Percentiles rank a stretch among this genome's conserved stretches.
Evolutionary conservation across 2,113 vertebrate species (phyloP).

Genomic region (Tragelaphus buxtoni): DNA sequence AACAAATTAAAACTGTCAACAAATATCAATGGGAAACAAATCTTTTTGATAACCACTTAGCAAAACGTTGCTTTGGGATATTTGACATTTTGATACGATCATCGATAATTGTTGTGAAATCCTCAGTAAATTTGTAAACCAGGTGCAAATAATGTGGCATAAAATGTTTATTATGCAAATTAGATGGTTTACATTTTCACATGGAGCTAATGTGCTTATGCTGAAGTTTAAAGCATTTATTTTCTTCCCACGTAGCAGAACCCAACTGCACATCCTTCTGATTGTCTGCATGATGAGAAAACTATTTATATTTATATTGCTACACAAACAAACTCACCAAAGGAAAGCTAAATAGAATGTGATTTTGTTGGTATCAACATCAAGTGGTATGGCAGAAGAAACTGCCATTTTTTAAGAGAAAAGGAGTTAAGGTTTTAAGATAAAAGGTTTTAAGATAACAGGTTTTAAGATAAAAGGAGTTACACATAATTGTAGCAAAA

Average conservation of each 20-base stretch:
- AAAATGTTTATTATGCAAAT: constrained; percentile 79
- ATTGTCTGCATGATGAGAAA: constrained; percentile 38
- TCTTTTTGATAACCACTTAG: not conserved
- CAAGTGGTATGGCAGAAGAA: not conserved
- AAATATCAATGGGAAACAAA: constrained; percentile 43
- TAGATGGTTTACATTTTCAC: constrained; percentile 64
- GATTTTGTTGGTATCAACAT: not conserved
- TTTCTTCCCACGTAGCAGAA: constrained; percentile 38
- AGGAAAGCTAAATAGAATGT: not conserved
- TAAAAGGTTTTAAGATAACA: no score
- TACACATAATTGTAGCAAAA: not conserved
- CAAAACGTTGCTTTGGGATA: constrained; percentile 18
- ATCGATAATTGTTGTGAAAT: constrained; percentile 71
- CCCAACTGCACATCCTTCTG: constrained; percentile 23
- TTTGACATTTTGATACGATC: constrained; percentile 67
- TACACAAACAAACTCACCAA: not conserved
- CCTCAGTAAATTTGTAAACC: constrained; percentile 70
- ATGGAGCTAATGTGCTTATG: constrained; percentile 64
- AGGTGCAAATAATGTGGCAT: constrained; percentile 75
- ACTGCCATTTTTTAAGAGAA: not conserved
- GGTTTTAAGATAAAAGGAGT: not conserved
- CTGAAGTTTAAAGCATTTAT: constrained; percentile 18
- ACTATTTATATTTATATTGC: not conserved
- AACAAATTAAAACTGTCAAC: constrained; percentile 48
- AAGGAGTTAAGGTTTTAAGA: not conserved